Conservation (phyloP, 2,888 invertebrate genomes). For the Copidosoma aretas region DNA sequence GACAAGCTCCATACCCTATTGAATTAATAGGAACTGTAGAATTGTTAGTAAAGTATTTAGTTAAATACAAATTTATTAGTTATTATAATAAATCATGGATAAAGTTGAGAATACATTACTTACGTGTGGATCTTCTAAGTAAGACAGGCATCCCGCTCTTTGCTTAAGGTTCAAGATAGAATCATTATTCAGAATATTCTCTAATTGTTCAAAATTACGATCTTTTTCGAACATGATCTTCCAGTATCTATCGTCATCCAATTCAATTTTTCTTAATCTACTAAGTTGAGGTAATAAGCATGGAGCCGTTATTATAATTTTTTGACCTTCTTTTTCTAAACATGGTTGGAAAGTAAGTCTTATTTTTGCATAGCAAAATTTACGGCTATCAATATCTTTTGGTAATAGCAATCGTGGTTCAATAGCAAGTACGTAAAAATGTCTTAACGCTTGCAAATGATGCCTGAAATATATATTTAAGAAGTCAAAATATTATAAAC, state of each 20-base stretch:
- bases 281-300: slow-evolving; percentile 85
- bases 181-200: slow-evolving; percentile 72
- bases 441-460: slow-evolving; percentile 95
- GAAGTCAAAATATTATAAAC: no score
- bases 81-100: not conserved
- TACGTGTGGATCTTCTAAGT: slow-evolving; percentile 79
- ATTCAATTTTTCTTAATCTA: slow-evolving; percentile 75
- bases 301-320: slow-evolving; percentile 76
- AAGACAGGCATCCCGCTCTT: slow-evolving; percentile 86
- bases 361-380: slow-evolving; percentile 83
- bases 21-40: no score
- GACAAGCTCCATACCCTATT: no score
- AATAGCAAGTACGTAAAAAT: slow-evolving; percentile 92
- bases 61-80: no score
- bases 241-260: slow-evolving; percentile 90
- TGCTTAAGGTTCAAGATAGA: slow-evolving; percentile 85
- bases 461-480: slow-evolving; percentile 69
- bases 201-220: slow-evolving; percentile 83
- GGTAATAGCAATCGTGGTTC: slow-evolving; percentile 90
- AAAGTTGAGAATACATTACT: slow-evolving; percentile 11
- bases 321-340: slow-evolving; percentile 64
- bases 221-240: slow-evolving; percentile 82
- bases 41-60: no score
- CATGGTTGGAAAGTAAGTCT: slow-evolving; percentile 57
- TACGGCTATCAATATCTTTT: slow-evolving; percentile 80